Base-by-base conservation (phyloP, 2,113 vertebrate species). In the Brienomyrus brachyistius region DNA sequence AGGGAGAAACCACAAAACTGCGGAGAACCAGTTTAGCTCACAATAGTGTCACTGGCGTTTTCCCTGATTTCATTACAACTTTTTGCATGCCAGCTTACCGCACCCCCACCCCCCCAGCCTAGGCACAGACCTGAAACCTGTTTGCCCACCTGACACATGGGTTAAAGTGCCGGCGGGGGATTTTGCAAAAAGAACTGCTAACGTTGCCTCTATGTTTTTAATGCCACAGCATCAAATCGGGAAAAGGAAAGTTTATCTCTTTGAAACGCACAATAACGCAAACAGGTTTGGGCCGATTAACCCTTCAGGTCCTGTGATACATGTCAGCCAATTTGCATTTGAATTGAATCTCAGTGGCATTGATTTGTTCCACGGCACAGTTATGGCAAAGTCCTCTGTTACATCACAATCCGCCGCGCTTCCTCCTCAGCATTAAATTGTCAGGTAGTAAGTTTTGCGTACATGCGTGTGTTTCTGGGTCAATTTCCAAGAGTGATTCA, bases 91-190 rank as follows among this genome's bases (percentile, higher is more conserved):
- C 27, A 2, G 4, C n/a, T 27, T 62, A 40, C 40, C 17, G 1
- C 4, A 6, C n/a, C 17, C 9, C 40, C 4, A 11, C 51, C 4
- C 31, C 54, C 54, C 27, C 15, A 62, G 21, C 56, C 23, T 10
- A n/a, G 8, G 56, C 9, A 62, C 56, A n/a, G 56, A 62, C 21
- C 92, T 93, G 93, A 94, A 94, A 93, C 93, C 91, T 90, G 92
- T 91, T 94, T 93, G 92, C 94, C 94, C 93, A 92, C 91, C 92
- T 94, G 92, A 92, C 88, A 90, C 92, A 91, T 90, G 59, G 7
- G n/a, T 74, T 47, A 45, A 91, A 91, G 92, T 92, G 51, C 45
- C 35, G 92, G 86, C 94, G 92, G 88, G 88, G 90, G 90, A 90
- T 89, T 91, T 89, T 47, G 52, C 91, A 92, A 50, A 48, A 23